phyloP scores from a whole-genome alignment of 2,797 vertebrate genomes.

The Phrynocephalus guinanensis region DNA sequence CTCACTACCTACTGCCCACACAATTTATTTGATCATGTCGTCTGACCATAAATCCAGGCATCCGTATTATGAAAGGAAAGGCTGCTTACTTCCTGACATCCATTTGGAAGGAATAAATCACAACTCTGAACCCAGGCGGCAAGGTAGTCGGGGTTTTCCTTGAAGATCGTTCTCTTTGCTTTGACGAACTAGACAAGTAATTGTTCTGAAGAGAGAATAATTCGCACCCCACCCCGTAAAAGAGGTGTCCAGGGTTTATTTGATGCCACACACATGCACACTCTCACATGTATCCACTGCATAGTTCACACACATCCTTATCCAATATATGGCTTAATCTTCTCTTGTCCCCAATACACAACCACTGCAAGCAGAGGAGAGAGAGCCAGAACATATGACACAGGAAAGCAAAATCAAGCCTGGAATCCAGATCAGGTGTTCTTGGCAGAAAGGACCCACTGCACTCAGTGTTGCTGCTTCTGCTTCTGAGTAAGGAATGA shows the following conservation, averaged over 20 bases:
- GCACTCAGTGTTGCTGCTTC: neutral
- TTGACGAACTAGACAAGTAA: slow-evolving; percentile 47
- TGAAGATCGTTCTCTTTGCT: neutral
- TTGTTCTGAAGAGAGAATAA: slow-evolving; percentile 36
- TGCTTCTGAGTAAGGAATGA: neutral
- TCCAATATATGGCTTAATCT: neutral
- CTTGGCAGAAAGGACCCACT: neutral
- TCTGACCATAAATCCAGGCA: slow-evolving; percentile 41
- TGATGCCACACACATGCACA: neutral
- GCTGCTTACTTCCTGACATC: slow-evolving; percentile 34
- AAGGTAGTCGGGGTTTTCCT: slow-evolving; percentile 43
- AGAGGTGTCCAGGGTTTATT: neutral
- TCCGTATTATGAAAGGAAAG: slow-evolving; percentile 35
- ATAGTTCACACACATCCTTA: neutral
- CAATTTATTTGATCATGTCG: slow-evolving; percentile 37
- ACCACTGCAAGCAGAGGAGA: neutral
- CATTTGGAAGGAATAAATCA: slow-evolving; percentile 45
- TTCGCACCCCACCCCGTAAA: neutral
- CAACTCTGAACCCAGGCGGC: slow-evolving; percentile 54
- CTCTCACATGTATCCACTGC: neutral
- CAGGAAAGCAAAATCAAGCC: neutral
- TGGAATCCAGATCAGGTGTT: neutral
- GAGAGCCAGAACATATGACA: neutral
- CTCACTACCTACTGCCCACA: neutral
- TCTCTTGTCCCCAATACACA: neutral